phyloP scores from a whole-genome alignment of 2,888 invertebrate genomes.

The Heliconius cydno region DNA sequence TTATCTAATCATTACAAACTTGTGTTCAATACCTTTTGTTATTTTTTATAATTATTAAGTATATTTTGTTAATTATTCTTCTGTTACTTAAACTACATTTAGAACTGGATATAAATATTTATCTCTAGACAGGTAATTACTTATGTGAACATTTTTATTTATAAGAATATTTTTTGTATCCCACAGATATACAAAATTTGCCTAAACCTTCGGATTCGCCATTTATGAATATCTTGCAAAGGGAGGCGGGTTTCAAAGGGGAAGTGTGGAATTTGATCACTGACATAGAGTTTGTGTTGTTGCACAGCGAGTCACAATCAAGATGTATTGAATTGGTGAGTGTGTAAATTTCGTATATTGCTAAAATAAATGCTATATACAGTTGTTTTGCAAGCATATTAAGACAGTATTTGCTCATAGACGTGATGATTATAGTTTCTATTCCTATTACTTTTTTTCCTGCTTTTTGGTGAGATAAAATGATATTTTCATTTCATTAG shows the following conservation, averaged over 20 bases:
- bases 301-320: constrained; percentile 65
- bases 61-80: too few species aligned
- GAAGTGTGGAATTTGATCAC: constrained; percentile 71
- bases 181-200: constrained; percentile 51
- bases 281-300: constrained; percentile 73
- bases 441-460: background rate
- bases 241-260: constrained; percentile 68
- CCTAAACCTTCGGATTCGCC: constrained; percentile 46
- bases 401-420: background rate
- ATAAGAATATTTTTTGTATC: background rate
- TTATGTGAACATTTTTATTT: background rate
- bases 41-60: too few species aligned
- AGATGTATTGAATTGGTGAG: constrained; percentile 74
- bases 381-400: background rate
- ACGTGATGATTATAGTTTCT: background rate
- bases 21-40: too few species aligned
- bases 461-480: background rate
- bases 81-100: too few species aligned
- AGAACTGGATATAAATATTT: too few species aligned
- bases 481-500: background rate
- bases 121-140: too few species aligned
- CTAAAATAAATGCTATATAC: background rate
- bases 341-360: constrained; percentile 30
- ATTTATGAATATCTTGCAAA: constrained; percentile 59
- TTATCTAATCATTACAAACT: too few species aligned